Evolutionary conservation across 1,140 invertebrate genomes (phyloP).

Genomic region (Wasmannia auropunctata): DNA sequence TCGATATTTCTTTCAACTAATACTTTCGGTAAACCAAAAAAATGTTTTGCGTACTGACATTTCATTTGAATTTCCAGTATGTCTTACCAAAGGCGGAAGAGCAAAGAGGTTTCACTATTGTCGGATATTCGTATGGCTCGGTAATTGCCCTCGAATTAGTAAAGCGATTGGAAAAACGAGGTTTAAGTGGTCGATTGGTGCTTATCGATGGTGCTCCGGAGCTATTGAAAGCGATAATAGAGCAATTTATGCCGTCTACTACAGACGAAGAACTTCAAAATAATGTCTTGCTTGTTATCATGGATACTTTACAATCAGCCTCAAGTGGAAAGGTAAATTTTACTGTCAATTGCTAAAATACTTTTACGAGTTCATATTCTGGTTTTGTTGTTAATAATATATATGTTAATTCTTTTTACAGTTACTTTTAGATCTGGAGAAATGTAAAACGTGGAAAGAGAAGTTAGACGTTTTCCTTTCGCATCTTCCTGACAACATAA

Average conservation of each 20-base stretch:
- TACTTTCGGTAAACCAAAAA: neutral
- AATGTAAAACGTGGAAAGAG: slow-evolving; percentile 79
- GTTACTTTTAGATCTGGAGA: slow-evolving; percentile 81
- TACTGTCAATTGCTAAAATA: slow-evolving; percentile 1
- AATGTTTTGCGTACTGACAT: neutral
- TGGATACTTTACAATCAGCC: slow-evolving; percentile 66
- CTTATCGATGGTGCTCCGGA: slow-evolving; percentile 84
- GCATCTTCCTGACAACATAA: slow-evolving; percentile 47
- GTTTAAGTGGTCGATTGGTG: slow-evolving; percentile 77
- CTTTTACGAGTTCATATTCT: neutral
- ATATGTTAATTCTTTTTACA: slow-evolving; percentile 66
- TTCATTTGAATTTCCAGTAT: slow-evolving; percentile 69
- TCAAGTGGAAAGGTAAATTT: slow-evolving; percentile 69
- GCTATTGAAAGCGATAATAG: slow-evolving; percentile 74
- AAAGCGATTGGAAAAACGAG: slow-evolving; percentile 78
- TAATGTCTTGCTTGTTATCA: slow-evolving; percentile 74
- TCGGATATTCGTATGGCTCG: slow-evolving; percentile 83
- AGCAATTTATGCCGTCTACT: slow-evolving; percentile 61
- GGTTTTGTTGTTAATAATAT: neutral
- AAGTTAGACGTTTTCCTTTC: slow-evolving; percentile 77
- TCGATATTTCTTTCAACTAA: neutral
- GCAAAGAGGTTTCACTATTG: slow-evolving; percentile 80
- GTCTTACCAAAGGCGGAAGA: slow-evolving; percentile 73
- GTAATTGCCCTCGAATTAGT: slow-evolving; percentile 82
- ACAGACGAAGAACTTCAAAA: slow-evolving; percentile 74